Conservation (phyloP, 2,888 invertebrate genomes). For the Heliconius hortense region DNA sequence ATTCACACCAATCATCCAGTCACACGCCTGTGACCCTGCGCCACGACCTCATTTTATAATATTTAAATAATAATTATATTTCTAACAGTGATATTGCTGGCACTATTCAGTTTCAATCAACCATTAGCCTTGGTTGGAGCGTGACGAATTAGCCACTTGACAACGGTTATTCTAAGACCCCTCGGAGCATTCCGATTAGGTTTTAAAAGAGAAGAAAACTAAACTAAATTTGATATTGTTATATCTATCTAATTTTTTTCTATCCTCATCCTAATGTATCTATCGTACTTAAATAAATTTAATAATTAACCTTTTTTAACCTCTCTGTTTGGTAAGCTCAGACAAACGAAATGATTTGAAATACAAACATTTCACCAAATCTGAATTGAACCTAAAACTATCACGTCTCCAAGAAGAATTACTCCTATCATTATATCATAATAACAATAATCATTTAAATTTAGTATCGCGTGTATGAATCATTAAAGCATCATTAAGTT, state of each 20-base stretch:
- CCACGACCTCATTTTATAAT: neutral
- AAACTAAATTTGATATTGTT: neutral
- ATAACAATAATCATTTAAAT: neutral
- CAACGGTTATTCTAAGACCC: slow-evolving; percentile 13
- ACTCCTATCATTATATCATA: neutral
- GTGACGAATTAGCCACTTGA: slow-evolving; percentile 21
- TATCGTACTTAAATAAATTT: too few relatives aligned
- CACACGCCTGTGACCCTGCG: neutral
- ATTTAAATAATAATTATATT: slow-evolving; percentile 11
- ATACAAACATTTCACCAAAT: too few relatives aligned
- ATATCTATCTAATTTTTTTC: too few relatives aligned
- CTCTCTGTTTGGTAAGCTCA: too few relatives aligned
- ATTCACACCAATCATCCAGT: neutral
- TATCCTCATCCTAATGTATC: too few relatives aligned
- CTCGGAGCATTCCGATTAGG: slow-evolving; percentile 3
- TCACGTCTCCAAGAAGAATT: neutral
- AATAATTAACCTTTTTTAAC: too few relatives aligned
- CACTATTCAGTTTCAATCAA: slow-evolving; percentile 19
- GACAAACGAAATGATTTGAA: too few relatives aligned
- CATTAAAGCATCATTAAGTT: neutral
- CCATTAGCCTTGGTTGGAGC: slow-evolving; percentile 24
- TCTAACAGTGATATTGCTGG: slow-evolving; percentile 1
- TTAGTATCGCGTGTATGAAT: neutral
- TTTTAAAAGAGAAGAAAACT: neutral
- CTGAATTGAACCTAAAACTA: too few relatives aligned